Evolutionary conservation across 2,797 vertebrate species (phyloP).

Genomic region (Paedocypris micromegethes): DNA sequence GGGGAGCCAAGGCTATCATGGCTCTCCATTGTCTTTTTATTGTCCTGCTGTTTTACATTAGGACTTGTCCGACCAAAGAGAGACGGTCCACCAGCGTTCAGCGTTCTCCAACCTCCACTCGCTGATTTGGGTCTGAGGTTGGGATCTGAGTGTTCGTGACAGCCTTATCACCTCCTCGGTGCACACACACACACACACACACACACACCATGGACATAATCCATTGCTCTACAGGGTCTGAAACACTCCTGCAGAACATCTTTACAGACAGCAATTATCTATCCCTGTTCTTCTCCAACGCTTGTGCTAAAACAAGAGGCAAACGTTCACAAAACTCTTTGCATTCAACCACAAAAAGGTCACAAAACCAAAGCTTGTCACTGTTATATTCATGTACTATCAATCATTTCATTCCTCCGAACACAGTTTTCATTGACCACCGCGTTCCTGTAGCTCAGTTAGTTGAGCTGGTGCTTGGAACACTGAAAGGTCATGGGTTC

Average conservation of each 20-base stretch:
- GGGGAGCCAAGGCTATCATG: conserved; percentile 51
- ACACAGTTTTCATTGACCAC: no score
- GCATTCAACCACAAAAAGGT: conserved; percentile 6
- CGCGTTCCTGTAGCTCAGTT: no score
- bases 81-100: conserved; percentile 39
- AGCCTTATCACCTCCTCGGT: conserved; percentile 41
- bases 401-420: no score
- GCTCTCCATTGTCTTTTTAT: conserved; percentile 55
- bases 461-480: no score
- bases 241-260: conserved; percentile 48
- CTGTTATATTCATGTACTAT: no score
- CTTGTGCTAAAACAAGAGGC: conserved; percentile 16
- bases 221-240: conserved; percentile 42
- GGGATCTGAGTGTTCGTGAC: conserved; percentile 43
- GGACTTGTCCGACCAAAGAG: conserved; percentile 47
- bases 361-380: background rate
- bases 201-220: conserved; percentile 42
- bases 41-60: conserved; percentile 57
- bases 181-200: conserved; percentile 27
- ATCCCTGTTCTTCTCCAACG: conserved; percentile 35
- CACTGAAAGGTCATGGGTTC: no score
- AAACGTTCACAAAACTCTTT: background rate
- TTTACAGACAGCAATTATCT: conserved; percentile 48
- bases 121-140: conserved; percentile 23
- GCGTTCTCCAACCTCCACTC: conserved; percentile 42